Base-by-base conservation (phyloP, 2,888 invertebrate genomes). In the Hyles lineata region DNA sequence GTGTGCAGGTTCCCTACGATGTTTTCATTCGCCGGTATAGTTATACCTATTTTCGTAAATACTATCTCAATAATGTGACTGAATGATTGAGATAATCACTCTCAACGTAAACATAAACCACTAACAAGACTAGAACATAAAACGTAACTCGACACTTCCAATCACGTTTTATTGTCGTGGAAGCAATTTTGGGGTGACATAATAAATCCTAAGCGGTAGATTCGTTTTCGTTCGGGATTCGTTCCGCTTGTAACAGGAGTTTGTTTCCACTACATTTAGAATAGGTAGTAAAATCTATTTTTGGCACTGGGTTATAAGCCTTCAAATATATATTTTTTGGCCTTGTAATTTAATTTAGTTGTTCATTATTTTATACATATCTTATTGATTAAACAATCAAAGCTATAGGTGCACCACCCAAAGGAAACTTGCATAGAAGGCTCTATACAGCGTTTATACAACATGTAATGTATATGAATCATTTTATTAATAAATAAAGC, bases 131-230 rank as follows among this genome's bases (percentile, higher is more conserved):
- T 61, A 35, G 50, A 70, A 71, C 72, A 75, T 72, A 74, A 82
- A 71, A 76, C 82, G 92, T 88, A 92, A 92, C 88, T 67, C 82
- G 88, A 92, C 81, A 87, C 90, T 88, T 85, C 88, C 92, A 92
- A 92, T 92, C 92, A 87, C 82, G 82, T 84, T 92, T 92, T 92
- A 92, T 90, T 83, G 90, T 83, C 80, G 84, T 79, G 79, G 80
- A 88, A 87, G 88, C 92, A 87, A 90, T 93, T 90, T 89, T 89
- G 87, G 83, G 74, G 82, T 86, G 85, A 85, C 86, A 86, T 89
- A 88, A 91, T 93, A 93, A 93, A 93, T 93, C 88, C 85, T 91
- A 91, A 91, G 79, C 89, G 88, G 89, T 90, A 87, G 89, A 89
- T 90, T 86, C 85, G 83, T 87, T 84, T 80, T 81, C 74, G 70